Conservation (phyloP, 2,888 invertebrate species). For the Nezara viridula region DNA sequence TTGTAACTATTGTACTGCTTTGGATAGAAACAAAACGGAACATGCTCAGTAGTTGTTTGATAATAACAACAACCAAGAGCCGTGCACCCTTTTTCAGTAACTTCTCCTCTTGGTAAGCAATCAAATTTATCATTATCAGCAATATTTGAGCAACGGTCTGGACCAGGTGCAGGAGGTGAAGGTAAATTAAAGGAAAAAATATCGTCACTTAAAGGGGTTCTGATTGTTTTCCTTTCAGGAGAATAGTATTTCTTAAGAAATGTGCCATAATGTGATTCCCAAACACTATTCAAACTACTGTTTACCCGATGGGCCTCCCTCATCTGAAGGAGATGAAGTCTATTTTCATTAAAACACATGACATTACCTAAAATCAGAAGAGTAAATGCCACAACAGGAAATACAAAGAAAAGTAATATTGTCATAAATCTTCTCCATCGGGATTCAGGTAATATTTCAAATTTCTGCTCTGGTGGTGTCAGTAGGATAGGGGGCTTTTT, state of each 20-base stretch:
- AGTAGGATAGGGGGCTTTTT: background rate
- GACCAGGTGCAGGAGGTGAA: constrained; percentile 52
- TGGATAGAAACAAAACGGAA: constrained; percentile 84
- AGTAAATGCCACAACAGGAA: constrained; percentile 10
- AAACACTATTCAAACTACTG: constrained; percentile 65
- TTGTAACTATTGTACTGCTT: constrained; percentile 76
- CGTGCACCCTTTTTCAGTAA: constrained; percentile 64
- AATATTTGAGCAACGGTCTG: constrained; percentile 59
- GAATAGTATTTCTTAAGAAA: constrained; percentile 57
- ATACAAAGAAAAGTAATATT: constrained; percentile 38
- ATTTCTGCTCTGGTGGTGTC: background rate
- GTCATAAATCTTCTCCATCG: constrained; percentile 13
- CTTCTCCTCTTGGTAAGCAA: constrained; percentile 65
- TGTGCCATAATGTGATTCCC: constrained; percentile 58
- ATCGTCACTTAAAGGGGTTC: background rate
- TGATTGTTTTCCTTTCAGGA: background rate
- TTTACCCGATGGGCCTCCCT: background rate
- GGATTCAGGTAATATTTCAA: constrained; percentile 25
- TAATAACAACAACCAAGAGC: constrained; percentile 66
- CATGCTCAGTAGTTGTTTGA: constrained; percentile 67
- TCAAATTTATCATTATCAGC: constrained; percentile 65
- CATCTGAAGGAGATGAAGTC: background rate
- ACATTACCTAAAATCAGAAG: constrained; percentile 29
- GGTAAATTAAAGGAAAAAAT: constrained; percentile 39
- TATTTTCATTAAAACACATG: constrained; percentile 32